A percentile compares a stretch with the other conserved stretches of the same genome.
Evolutionary conservation across 2,113 vertebrate genomes (phyloP).

Genomic region (Puma concolor): DNA sequence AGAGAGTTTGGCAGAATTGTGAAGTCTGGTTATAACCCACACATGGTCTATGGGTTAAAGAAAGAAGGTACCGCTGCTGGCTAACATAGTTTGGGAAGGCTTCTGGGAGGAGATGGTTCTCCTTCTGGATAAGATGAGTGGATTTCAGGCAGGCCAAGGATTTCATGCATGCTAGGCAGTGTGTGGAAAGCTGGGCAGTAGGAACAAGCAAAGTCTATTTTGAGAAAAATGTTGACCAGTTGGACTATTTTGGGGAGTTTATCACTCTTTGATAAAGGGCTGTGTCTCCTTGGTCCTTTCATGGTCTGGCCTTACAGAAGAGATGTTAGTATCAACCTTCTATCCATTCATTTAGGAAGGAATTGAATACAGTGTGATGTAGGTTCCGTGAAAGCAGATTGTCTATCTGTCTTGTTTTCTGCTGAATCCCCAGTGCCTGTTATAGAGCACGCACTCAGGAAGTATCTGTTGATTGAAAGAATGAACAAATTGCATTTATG

Average conservation of each 20-base stretch:
- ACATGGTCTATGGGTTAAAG: not conserved
- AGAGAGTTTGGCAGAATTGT: not conserved
- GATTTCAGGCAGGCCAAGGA: not conserved
- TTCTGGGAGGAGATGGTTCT: not conserved
- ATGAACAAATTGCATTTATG: not conserved
- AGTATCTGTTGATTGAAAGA: conserved; percentile 16
- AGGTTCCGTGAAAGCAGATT: not conserved
- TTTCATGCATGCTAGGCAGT: not conserved
- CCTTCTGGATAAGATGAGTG: not conserved
- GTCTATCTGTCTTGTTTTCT: not conserved
- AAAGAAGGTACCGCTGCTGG: not conserved
- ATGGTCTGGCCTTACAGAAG: not conserved
- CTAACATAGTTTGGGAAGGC: not conserved
- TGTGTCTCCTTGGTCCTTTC: not conserved
- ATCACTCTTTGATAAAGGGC: not conserved
- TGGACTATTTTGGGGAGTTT: not conserved
- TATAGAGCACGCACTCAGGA: not conserved
- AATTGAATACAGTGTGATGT: not conserved
- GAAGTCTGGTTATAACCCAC: not conserved
- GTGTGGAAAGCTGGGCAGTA: not conserved
- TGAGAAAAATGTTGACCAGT: not conserved
- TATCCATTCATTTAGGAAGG: not conserved
- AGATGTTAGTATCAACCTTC: not conserved
- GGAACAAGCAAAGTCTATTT: not conserved
- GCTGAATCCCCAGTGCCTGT: not conserved